phyloP scores from a whole-genome alignment of 1,140 invertebrate genomes.

The Nasonia giraulti region DNA sequence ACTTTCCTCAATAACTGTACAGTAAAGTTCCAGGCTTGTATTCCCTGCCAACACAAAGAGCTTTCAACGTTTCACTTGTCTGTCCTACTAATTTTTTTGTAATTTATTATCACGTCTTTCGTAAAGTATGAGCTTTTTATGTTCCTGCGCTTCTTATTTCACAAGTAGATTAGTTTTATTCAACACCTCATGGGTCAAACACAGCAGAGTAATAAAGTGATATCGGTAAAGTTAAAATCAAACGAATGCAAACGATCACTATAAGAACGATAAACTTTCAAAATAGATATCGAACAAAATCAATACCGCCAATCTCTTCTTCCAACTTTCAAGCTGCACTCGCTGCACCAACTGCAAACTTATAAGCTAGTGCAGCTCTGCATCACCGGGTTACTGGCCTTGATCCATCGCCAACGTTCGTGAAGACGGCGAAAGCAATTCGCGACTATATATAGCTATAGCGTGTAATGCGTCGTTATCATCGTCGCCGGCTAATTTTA shows the following conservation, averaged over 20 bases:
- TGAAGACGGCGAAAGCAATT: constrained; percentile 66
- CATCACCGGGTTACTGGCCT: constrained; percentile 68
- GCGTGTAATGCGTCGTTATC: constrained; percentile 52
- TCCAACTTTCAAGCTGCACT: neutral
- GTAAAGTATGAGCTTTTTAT: neutral
- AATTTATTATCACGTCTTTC: neutral
- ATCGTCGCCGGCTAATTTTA: constrained; percentile 57
- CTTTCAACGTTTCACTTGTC: neutral
- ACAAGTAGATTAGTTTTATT: no score
- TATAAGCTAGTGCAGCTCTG: neutral
- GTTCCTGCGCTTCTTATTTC: no score
- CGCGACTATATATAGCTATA: neutral
- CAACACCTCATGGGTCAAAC: no score
- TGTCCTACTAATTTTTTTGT: neutral
- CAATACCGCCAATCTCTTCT: neutral
- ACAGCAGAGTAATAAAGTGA: neutral
- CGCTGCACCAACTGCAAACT: neutral
- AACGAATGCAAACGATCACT: neutral
- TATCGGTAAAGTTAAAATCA: neutral
- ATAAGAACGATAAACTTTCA: no score
- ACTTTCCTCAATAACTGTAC: neutral
- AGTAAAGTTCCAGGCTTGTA: neutral
- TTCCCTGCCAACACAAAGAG: neutral
- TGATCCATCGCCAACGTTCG: constrained; percentile 69
- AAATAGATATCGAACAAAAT: no score